A percentile compares a stretch with the other conserved stretches of the same genome.
phyloP scores from a whole-genome alignment of 1,140 invertebrate genomes.

The Medauroidea extradentata region DNA sequence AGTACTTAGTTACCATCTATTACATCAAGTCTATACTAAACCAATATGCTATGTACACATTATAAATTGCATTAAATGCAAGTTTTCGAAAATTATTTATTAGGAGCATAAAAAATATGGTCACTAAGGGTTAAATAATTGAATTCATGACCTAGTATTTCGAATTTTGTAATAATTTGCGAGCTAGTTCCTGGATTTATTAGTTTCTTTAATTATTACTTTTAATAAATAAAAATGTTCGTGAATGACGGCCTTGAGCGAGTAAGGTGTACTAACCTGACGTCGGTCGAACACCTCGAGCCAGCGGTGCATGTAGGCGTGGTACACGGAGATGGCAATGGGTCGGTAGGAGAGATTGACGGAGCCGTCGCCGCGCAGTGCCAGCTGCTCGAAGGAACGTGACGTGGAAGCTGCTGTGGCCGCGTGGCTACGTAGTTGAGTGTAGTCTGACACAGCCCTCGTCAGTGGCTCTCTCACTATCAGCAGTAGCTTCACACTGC shows the following conservation, averaged over 20 bases:
- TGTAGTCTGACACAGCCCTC: conserved; percentile 94
- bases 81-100: too few species aligned
- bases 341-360: conserved; percentile 75
- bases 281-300: conserved; percentile 50
- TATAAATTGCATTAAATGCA: too few species aligned
- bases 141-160: too few species aligned
- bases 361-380: conserved; percentile 69
- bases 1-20: too few species aligned
- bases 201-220: too few species aligned
- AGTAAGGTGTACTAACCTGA: too few species aligned
- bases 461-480: conserved; percentile 95
- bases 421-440: conserved; percentile 75
- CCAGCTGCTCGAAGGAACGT: conserved; percentile 76
- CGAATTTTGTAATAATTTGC: too few species aligned
- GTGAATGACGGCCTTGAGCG: background rate
- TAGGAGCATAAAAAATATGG: too few species aligned
- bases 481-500: conserved; percentile 83
- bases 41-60: too few species aligned
- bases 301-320: conserved; percentile 78
- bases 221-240: conserved; percentile 42
- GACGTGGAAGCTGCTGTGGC: conserved; percentile 54
- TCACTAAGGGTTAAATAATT: too few species aligned
- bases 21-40: too few species aligned
- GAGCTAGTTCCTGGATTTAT: too few species aligned
- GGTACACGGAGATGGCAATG: conserved; percentile 79